A percentile compares a stretch with the other conserved stretches of the same genome.
These are phyloP conservation scores for Lepus americanus DNA, from an alignment of 2,113 vertebrate genomes.

Conservation along the genomic window DNA sequence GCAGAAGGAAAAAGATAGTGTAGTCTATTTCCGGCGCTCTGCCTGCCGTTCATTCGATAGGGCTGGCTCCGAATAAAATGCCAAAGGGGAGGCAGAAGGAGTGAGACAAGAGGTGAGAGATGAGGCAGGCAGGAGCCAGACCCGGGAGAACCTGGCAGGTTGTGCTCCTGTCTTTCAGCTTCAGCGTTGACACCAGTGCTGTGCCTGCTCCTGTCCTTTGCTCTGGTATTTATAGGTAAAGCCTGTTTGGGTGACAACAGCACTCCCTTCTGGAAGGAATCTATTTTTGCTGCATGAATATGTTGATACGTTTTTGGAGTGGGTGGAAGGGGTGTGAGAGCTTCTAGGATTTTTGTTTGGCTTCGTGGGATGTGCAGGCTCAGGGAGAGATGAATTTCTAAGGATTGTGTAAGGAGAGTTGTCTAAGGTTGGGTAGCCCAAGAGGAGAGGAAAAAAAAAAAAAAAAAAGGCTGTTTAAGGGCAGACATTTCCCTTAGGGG, in stretches of 20 bases:
- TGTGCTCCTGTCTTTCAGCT: background rate
- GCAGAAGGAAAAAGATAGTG: slow-evolving; percentile 50
- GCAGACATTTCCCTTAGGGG: background rate
- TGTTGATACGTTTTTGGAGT: slow-evolving; percentile 27
- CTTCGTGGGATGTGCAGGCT: background rate
- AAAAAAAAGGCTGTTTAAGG: background rate
- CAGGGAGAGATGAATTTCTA: slow-evolving; percentile 26
- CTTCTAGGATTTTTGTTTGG: slow-evolving; percentile 73
- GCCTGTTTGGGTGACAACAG: background rate
- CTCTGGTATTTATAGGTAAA: slow-evolving; percentile 54
- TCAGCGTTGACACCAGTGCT: background rate
- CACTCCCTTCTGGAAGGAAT: slow-evolving; percentile 55
- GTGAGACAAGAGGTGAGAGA: background rate
- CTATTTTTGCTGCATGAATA: slow-evolving; percentile 54
- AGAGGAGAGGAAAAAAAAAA: background rate
- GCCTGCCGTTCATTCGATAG: background rate
- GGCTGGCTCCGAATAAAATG: background rate
- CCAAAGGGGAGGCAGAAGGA: background rate
- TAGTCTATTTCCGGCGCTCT: slow-evolving; percentile 52
- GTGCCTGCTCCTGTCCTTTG: background rate
- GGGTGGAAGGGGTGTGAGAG: background rate
- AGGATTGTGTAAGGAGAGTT: background rate
- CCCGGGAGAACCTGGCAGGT: background rate
- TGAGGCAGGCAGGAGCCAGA: background rate
- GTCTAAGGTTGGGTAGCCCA: background rate